These are phyloP conservation scores for Ryuthela nishihirai DNA, from an alignment of 2,888 invertebrate species.

Conservation along the genomic window DNA sequence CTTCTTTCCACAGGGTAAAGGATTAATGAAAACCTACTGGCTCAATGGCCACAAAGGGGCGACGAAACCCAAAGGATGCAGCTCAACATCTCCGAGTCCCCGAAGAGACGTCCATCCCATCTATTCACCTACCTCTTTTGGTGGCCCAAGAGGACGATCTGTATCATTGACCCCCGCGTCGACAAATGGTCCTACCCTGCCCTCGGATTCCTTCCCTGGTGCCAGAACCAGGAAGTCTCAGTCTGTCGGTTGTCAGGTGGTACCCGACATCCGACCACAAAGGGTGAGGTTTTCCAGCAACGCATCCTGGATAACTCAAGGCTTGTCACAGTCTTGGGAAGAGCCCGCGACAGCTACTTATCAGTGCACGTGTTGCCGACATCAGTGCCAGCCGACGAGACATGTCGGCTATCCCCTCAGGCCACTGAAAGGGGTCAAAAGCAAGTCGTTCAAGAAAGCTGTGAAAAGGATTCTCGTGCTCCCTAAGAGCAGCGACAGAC, in stretches of 20 bases:
- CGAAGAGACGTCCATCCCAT: conserved; percentile 19
- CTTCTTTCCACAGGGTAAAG: conserved; percentile 27
- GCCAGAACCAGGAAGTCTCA: not conserved
- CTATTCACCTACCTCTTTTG: conserved; percentile 25
- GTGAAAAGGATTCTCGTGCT: conserved; percentile 23
- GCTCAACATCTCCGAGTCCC: conserved; percentile 14
- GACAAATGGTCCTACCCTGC: not conserved
- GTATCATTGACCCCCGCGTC: conserved; percentile 18
- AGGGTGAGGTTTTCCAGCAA: conserved; percentile 25
- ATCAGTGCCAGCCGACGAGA: conserved; percentile 7
- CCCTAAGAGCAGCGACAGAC: conserved; percentile 8
- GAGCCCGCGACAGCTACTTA: conserved; percentile 6
- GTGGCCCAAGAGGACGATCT: conserved; percentile 16
- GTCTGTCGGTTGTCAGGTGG: not conserved
- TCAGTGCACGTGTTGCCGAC: conserved; percentile 15
- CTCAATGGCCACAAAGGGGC: conserved; percentile 28
- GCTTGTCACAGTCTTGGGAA: conserved; percentile 17
- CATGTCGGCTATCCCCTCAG: not conserved
- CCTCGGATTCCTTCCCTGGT: not conserved
- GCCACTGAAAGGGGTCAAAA: conserved; percentile 26
- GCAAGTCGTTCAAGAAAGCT: conserved; percentile 27
- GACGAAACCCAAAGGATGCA: conserved; percentile 13
- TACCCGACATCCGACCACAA: not conserved
- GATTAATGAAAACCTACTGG: conserved; percentile 38
- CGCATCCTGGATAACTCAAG: conserved; percentile 19